phyloP scores from a whole-genome alignment of 2,113 vertebrate species.

The Philantomba maxwellii region DNA sequence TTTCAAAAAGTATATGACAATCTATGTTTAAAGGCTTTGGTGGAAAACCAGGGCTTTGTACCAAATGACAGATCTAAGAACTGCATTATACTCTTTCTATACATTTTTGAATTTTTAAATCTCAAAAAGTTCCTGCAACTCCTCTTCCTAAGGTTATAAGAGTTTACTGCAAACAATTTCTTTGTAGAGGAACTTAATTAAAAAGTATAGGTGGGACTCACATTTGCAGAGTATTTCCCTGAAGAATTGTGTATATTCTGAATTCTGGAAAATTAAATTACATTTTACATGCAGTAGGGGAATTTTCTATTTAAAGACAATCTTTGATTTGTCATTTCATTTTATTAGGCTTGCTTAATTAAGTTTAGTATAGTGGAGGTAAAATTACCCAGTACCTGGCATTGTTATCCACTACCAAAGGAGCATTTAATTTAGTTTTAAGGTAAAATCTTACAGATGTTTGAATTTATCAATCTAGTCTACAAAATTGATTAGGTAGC shows the following conservation, averaged over 20 bases:
- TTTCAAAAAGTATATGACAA: neutral
- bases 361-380: constrained; percentile 1
- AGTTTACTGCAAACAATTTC: neutral
- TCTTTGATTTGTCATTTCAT: constrained; percentile 14
- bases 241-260: neutral
- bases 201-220: neutral
- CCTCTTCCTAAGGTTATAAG: neutral
- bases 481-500: neutral
- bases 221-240: neutral
- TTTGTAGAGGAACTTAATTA: neutral
- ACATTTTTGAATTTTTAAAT: neutral
- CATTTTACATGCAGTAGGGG: neutral
- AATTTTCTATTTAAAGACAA: neutral
- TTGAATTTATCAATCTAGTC: neutral
- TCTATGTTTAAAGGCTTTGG: neutral
- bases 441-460: neutral
- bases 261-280: constrained; percentile 21
- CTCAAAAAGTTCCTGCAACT: neutral
- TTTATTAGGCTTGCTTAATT: constrained; percentile 15
- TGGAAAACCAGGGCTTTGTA: neutral
- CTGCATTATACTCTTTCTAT: neutral
- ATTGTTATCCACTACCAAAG: neutral
- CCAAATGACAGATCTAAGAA: neutral
- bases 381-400: constrained; percentile 10
- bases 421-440: neutral